Base-by-base conservation (phyloP, 2,888 invertebrate genomes). In the Mesorhabditis belari region DNA sequence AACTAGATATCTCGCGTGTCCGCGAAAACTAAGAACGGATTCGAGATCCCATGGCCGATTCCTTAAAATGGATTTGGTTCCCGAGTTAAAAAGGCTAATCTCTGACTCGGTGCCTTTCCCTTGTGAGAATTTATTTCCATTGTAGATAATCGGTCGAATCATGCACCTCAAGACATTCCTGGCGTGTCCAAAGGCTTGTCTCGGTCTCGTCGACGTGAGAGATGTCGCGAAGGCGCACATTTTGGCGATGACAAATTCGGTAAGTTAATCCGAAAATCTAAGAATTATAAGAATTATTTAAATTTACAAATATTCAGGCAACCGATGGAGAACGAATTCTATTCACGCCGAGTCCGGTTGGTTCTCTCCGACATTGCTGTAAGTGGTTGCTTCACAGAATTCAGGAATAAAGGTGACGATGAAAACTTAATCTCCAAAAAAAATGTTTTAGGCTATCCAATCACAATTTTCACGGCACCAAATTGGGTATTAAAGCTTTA, bases 151-250 rank as follows among this genome's bases (percentile, higher is more conserved):
- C 24, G 62, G 64, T 5, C 62, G 73, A 27, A 73, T 73, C 69
- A 72, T 73, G 71, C 60, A 68, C 55, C 49, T 66, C 49, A 44
- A 57, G 5, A 72, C 71, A 1, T 72, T 65, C 60, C 64, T 72
- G 21, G 73, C 73, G 2, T 66, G 69, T 9, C 73, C 73, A 6
- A 64, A 67, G 53, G 66, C 58, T 24, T 81, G 81, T 69, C 80
- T 84, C 57, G 77, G 81, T 6, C 66, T 83, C 9, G 82, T 83
- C 59, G 85, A 85, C 74, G 84, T 85, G 1, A 75, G 85, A 51
- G 85, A 85, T 74, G 85, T 85, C 0, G 85, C 84, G 5, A 64
- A 73, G 51, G 84, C 84, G 3, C 84, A 84, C 71, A 73, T 35
- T 35, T 17, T 35, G 35, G 35, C 35, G 17, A 35, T 35, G 35